Percentiles rank a stretch among this genome's conserved stretches.
These are phyloP conservation scores for Aleiodes leptofemur DNA, from an alignment of 2,888 invertebrate genomes.

Conservation along the genomic window DNA sequence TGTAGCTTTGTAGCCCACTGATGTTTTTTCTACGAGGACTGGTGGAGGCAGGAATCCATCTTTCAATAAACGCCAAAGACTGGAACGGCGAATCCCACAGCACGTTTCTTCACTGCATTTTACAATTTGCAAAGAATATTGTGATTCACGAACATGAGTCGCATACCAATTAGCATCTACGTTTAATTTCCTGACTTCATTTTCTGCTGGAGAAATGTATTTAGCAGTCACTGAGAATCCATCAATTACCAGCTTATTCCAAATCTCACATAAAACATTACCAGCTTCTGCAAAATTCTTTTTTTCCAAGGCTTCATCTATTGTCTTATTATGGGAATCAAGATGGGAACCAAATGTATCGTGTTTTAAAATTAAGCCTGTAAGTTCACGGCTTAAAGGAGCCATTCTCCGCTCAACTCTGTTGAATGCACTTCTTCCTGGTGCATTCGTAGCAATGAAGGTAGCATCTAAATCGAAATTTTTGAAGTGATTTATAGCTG, in stretches of 20 bases:
- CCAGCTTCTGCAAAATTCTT: constrained; percentile 66
- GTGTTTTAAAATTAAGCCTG: constrained; percentile 63
- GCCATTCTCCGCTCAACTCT: constrained; percentile 67
- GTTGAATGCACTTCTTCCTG: constrained; percentile 67
- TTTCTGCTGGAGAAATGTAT: constrained; percentile 42
- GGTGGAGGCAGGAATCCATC: constrained; percentile 46
- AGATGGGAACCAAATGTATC: constrained; percentile 64
- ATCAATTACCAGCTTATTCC: constrained; percentile 63
- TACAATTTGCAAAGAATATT: constrained; percentile 59
- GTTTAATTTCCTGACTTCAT: constrained; percentile 45
- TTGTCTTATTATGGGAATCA: constrained; percentile 59
- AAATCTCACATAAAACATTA: constrained; percentile 65
- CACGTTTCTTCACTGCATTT: constrained; percentile 53
- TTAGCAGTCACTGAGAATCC: constrained; percentile 52
- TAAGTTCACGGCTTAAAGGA: constrained; percentile 61
- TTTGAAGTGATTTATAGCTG: constrained; percentile 58
- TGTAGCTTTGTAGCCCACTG: not conserved
- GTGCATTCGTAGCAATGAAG: constrained; percentile 61
- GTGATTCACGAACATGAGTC: constrained; percentile 59
- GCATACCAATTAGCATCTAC: constrained; percentile 54
- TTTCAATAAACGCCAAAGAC: constrained; percentile 25
- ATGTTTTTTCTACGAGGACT: not conserved
- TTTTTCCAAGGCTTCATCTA: constrained; percentile 61
- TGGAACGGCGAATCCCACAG: constrained; percentile 53
- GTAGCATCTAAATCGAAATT: constrained; percentile 59